Percentiles rank a stretch among this genome's conserved stretches.
Conservation (phyloP, 2,888 invertebrate species). For the Morpho achilles region DNA sequence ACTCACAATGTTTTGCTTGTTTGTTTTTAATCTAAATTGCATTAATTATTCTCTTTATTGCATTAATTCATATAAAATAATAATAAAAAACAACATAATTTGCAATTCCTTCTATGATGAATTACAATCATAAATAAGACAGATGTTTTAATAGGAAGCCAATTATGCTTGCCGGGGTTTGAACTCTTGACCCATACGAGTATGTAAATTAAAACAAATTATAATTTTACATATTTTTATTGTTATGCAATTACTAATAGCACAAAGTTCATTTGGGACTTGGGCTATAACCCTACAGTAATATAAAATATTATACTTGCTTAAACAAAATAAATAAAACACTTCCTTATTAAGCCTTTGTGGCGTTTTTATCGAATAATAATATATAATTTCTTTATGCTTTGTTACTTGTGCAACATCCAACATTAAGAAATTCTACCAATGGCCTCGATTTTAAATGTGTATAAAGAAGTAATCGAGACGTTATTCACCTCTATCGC, state of each 20-base stretch:
- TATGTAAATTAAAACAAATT: constrained; percentile 14
- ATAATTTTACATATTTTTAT: constrained; percentile 41
- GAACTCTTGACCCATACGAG: too few species aligned
- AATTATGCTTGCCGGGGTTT: too few species aligned
- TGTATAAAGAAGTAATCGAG: background rate
- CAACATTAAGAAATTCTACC: constrained; percentile 65
- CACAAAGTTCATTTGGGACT: constrained; percentile 64
- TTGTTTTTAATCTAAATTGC: too few species aligned
- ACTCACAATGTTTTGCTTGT: too few species aligned
- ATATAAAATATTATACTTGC: constrained; percentile 72
- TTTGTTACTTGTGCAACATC: constrained; percentile 65
- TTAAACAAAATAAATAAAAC: constrained; percentile 76
- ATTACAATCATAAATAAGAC: too few species aligned
- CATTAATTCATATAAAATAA: too few species aligned
- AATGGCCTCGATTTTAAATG: constrained; percentile 75
- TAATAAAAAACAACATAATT: too few species aligned
- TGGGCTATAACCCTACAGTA: constrained; percentile 47
- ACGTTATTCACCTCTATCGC: constrained; percentile 26
- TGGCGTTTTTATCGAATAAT: constrained; percentile 52
- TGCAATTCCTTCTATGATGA: too few species aligned
- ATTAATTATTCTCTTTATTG: too few species aligned
- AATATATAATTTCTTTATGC: constrained; percentile 62
- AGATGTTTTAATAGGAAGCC: too few species aligned
- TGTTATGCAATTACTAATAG: constrained; percentile 69
- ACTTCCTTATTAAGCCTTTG: constrained; percentile 61